A percentile compares a stretch with the other conserved stretches of the same genome.
These are phyloP conservation scores for Drosophila sproati DNA, from an alignment of 1,140 invertebrate species.

Conservation along the genomic window DNA sequence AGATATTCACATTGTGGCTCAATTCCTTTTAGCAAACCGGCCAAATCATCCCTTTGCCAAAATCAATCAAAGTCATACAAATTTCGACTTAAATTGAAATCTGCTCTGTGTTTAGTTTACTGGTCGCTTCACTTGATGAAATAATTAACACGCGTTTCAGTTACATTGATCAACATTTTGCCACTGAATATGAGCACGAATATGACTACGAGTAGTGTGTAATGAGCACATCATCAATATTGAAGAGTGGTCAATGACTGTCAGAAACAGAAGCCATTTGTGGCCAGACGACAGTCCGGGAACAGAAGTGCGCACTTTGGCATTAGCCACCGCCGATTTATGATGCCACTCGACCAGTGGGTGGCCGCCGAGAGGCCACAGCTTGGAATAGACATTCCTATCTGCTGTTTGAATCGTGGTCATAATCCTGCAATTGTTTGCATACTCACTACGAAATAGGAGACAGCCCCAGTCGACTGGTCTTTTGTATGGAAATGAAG, in stretches of 20 bases:
- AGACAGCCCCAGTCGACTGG: slow-evolving; percentile 3
- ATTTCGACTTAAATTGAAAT: slow-evolving; percentile 20
- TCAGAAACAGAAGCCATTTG: slow-evolving; percentile 54
- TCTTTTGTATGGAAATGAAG: slow-evolving; percentile 19
- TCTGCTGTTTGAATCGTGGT: slow-evolving; percentile 6
- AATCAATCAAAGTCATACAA: slow-evolving; percentile 39
- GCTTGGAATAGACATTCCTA: neutral
- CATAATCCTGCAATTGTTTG: slow-evolving; percentile 54
- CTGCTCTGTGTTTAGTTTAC: neutral
- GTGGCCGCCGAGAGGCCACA: slow-evolving; percentile 18
- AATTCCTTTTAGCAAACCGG: slow-evolving; percentile 5
- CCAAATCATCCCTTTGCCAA: slow-evolving; percentile 32
- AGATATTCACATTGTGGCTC: neutral
- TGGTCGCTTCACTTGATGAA: neutral
- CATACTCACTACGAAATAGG: slow-evolving; percentile 13
- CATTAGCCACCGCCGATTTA: slow-evolving; percentile 71
- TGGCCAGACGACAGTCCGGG: slow-evolving; percentile 4
- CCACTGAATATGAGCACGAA: slow-evolving; percentile 27
- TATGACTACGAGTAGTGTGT: slow-evolving; percentile 18
- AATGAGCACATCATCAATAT: neutral
- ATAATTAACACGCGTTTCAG: slow-evolving; percentile 32
- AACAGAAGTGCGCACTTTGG: slow-evolving; percentile 58
- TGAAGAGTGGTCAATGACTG: slow-evolving; percentile 51
- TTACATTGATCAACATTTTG: slow-evolving; percentile 38
- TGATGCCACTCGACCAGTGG: slow-evolving; percentile 58